Evolutionary conservation across 2,113 vertebrate species (phyloP), one percentile per base, ranked within the genome.

Genomic region (Ancistrus triradiatus): DNA sequence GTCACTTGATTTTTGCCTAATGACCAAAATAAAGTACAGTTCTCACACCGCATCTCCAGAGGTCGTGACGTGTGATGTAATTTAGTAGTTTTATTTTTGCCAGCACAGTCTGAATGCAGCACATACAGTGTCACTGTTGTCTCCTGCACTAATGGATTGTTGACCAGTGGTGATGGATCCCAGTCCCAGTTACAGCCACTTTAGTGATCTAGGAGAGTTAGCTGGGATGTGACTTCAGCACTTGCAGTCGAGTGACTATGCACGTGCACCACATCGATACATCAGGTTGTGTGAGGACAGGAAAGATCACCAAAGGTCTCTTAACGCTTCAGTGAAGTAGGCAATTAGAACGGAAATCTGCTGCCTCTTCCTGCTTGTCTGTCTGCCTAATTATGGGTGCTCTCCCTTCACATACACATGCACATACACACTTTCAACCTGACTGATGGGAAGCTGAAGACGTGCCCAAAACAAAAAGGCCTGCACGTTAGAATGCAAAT

Each of bases 261-360:
- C n/a, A 38, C 46, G 48, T 56, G 38, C 38, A 13, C 31, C 37
- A 42, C 24, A 21, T 40, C 35, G 9, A 62, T 48, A 15, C 18
- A 14, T 24, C 40, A 11, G 19, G 25, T 24, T 37, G 31, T 46
- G 35, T 31, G 8, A 17, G 18, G 7, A 24, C 11, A 10, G 24
- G 21, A 43, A 14, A 24, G 63, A 60, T 61, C 51, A 74, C 38
- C 14, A 14, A 42, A 14, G 13, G 38, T 42, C n/a, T 15, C 13
- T 9, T 6, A 44, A 66, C 74, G 73, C 51, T 59, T 80, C 60
- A 69, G 65, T 63, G 70, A 59, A 80, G 73, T 77, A 77, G 71
- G 70, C 78, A 84, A 85, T 85, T 83, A 85, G 66, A 57, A 66
- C 27, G 49, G 69, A 75, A 81, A 85, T 80, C 66, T 74, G 76